Conservation (phyloP, 2,113 vertebrate genomes). For the Halichoeres trimaculatus region DNA sequence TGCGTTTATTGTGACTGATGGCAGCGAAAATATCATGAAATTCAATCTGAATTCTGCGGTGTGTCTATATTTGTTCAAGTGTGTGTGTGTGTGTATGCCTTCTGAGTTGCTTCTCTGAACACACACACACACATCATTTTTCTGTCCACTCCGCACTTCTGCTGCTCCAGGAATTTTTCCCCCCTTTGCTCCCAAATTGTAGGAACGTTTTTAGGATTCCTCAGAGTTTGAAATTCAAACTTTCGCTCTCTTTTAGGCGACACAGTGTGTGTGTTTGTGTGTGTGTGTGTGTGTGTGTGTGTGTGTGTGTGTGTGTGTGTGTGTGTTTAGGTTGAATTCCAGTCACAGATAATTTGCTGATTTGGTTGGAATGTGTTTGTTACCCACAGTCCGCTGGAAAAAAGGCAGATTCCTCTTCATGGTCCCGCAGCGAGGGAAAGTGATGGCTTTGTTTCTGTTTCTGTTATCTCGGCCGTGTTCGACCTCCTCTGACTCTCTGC, state of each 20-base stretch:
- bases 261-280: too few relatives aligned
- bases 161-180: constrained; percentile 47
- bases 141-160: constrained; percentile 69
- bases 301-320: constrained; percentile 22
- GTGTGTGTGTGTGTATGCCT: constrained; percentile 20
- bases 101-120: constrained; percentile 46
- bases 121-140: constrained; percentile 41
- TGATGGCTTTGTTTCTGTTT: constrained; percentile 30
- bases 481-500: constrained; percentile 18
- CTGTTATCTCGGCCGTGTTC: constrained; percentile 32
- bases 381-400: constrained; percentile 60
- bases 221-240: constrained; percentile 61
- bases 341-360: constrained; percentile 70
- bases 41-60: constrained; percentile 48
- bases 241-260: constrained; percentile 44
- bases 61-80: constrained; percentile 49
- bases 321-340: constrained; percentile 63
- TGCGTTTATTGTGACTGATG: constrained; percentile 63
- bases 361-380: constrained; percentile 73
- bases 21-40: constrained; percentile 57
- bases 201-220: constrained; percentile 74
- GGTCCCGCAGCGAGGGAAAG: constrained; percentile 39
- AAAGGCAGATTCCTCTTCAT: constrained; percentile 43
- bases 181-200: constrained; percentile 43
- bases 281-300: constrained; percentile 18